Evolutionary conservation across 2,888 invertebrate species (phyloP), one percentile per base, ranked within the genome.

Genomic region (Drosophila emarginata): DNA sequence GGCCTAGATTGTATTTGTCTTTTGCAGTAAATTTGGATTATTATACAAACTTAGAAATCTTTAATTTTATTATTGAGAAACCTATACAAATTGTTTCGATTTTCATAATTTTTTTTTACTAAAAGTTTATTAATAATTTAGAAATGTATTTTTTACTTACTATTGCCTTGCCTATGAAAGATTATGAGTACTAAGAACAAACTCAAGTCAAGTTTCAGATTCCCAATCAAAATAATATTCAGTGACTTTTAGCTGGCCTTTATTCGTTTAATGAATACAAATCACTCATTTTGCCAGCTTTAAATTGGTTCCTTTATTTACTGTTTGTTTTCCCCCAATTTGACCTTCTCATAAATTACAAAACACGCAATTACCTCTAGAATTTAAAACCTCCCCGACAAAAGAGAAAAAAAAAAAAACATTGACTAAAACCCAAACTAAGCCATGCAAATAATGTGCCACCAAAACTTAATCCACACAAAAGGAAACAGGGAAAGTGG

Each of bases 391-490:
- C 32, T 18, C 18, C 2, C 53, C 32, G 2, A 12, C 15, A 15
- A 18, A 18, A 7, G 18, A 45, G 4, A 11, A 32, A 2, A 32
- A 32, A 15, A 11, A 45, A 12, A 45, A 45, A 18, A 4, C 18
- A 18, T 18, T 21, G 45, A 4, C 21, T 45, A 21, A 45, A 45
- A 45, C 56, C 40, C 72, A 26, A 60, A 40, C 50, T 61, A 61
- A 63, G 53, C 51, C 40, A 67, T 64, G 40, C 57, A 70, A 70
- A 64, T 59, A 54, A 70, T 56, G 36, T 37, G 61, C 64, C 86
- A 73, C 67, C 67, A 70, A 71, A 65, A 72, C 69, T 74, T 76
- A 85, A 87, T 73, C 79, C 64, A 56, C 69, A 51, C 66, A 58
- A 64, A 61, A 26, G 26, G 36, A 21, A 52, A 32, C 15, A 54